Evolutionary conservation across 2,113 vertebrate genomes (phyloP), one percentile per base, ranked within the genome.

Genomic region (Corythoichthys haematopterus): DNA sequence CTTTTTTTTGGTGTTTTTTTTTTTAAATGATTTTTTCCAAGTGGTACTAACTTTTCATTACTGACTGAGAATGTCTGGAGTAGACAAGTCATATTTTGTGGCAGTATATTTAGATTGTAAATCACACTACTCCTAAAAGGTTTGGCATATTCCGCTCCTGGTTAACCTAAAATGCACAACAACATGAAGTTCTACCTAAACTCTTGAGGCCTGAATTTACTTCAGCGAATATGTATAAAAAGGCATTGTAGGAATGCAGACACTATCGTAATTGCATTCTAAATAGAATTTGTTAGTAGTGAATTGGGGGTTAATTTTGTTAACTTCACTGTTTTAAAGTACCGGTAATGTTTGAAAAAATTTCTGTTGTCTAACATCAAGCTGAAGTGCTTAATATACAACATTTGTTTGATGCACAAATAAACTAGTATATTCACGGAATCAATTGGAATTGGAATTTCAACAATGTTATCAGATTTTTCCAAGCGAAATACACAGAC

Each of bases 101-200:
- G 56, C 66, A 68, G 79, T 71, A 69, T 78, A 74, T 55, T 69
- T n/a, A 43, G 78, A 76, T 78, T 84, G 66, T 55, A 61, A 61
- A 43, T 28, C n/a, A 46, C 55, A 57, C 33, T 57, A 36, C 33
- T 57, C 33, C 14, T 12, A 36, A 36, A 55, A 35, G 3, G 11
- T 56, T 14, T 1, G 28, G 33, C 55, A 36, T 56, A 56, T 36
- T 28, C 28, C 6, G 28, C 40, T 43, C 40, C 40, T 8, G 9
- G 9, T 43, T 43, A 43, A 40, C 6, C 40, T 43, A 43, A 43
- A 43, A 43, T 43, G 40, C 40, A 43, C 6, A 43, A 43, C 6
- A 43, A 43, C 40, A 43, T 43, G 6, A 5, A 43, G 40, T 43
- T 43, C 6, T 43, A 43, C 1, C 9, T 43, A 43, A 43, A 43